Evolutionary conservation across 2,113 vertebrate species (phyloP).

Genomic region (Erpornis zantholeuca): DNA sequence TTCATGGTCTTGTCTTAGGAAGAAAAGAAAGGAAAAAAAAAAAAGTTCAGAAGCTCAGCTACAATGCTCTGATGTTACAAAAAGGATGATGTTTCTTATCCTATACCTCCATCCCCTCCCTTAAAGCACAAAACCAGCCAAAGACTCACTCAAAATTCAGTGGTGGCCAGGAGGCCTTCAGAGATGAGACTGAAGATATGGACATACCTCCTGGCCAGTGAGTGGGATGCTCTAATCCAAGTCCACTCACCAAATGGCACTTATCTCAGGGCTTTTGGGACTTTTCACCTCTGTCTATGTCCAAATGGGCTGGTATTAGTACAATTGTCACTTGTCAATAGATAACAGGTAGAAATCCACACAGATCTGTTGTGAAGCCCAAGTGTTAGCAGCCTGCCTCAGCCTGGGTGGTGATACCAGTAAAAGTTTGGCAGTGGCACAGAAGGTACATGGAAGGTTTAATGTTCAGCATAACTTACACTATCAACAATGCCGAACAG

Average conservation of each 20-base stretch:
- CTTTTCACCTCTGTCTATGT: neutral
- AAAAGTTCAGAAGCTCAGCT: neutral
- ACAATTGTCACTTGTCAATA: neutral
- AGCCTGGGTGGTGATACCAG: neutral
- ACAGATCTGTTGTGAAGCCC: neutral
- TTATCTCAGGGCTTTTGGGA: neutral
- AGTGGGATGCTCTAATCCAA: neutral
- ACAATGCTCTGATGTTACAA: neutral
- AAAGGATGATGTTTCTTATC: neutral
- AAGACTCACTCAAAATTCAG: neutral
- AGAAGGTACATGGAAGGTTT: neutral
- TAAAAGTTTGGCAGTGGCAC: neutral
- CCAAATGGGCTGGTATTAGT: neutral
- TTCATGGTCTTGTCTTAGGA: neutral
- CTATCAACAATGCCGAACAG: neutral
- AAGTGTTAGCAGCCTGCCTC: neutral
- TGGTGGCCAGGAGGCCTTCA: fast-evolving
- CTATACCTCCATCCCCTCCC: neutral
- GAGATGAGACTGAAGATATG: neutral
- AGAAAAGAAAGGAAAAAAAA: fast-evolving
- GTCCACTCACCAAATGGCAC: neutral
- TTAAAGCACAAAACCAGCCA: neutral
- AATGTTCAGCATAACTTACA: neutral
- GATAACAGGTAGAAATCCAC: neutral
- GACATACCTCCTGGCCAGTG: neutral